Evolutionary conservation across 2,797 vertebrate species (phyloP), one percentile per base, ranked within the genome.

Genomic region (Toxotes lorentzi): DNA sequence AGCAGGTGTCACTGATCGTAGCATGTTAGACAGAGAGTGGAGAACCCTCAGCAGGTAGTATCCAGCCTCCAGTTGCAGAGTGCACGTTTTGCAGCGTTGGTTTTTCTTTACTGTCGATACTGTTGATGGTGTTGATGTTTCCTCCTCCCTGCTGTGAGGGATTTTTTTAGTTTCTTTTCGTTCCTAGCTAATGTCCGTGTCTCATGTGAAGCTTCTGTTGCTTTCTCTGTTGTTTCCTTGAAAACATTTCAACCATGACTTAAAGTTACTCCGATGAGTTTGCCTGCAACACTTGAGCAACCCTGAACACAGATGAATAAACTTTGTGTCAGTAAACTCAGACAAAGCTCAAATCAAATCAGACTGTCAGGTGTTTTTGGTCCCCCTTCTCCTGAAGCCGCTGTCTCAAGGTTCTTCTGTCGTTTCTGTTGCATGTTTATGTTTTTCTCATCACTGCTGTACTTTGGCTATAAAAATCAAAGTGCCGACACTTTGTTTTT

Each of bases 1-100:
- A 68, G 64, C 65, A 73, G 67, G 56, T 59, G 73, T 57, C 56
- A 63, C 27, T 65, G 76, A 53, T 60, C 51, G 61, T 27, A 24
- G 12, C 61, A 30, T 21, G 54, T 41, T 21, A 19, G 30, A 60
- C 6, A 6, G 41, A 43, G 14, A 7, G 41, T 6, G 41, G 41
- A 24, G 64, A 47, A 16, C 24, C 51, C 14, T 50, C 43, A 51
- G 53, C 45, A 21, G 51, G n/a, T 10, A 16, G 48, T 0, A 23
- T 11, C n/a, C 48, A 48, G 56, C 34, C 16, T 5, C 32, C 41
- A 11, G 61, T 7, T 21, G 30, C 40, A 27, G 16, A 50, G 10
- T 9, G 7, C 12, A 43, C 19, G 3, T 24, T 58, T 38, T n/a
- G 45, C 40, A 32, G 1, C 56, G 59, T 6, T 13, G 48, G 7